Base-by-base conservation (phyloP, 2,888 invertebrate species). In the Hoplodrina blanda region DNA sequence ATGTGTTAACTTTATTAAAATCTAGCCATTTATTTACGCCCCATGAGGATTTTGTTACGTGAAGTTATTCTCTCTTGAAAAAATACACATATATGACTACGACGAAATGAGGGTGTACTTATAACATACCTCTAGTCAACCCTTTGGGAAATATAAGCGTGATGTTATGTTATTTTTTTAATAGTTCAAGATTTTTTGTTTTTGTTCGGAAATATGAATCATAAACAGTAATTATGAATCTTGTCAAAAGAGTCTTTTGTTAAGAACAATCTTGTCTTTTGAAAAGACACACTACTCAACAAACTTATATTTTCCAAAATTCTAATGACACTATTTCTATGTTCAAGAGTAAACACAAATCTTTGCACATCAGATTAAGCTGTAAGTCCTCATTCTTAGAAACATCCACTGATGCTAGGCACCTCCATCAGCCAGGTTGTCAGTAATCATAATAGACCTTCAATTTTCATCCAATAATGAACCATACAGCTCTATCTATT, bases 1-100 rank as follows among this genome's bases (percentile, higher is more conserved):
- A 81, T 85, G 84, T 86, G 88, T 86, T 90, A 90, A 94, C 93
- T 94, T 94, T 94, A 95, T 95, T 94, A 94, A 94, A 93, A 89
- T 85, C 85, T 88, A 83, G 88, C 85, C 68, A 71, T 80, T 80
- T 80, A 74, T 83, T 78, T 74, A 80, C 76, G 52, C 41, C 52
- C 55, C 57, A 46, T 70, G 46, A 46, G 56, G 59, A 69, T 80
- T 68, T 56, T 53, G 25, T 64, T 49, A 62, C 56, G 19, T 57
- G 44, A 17, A 55, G 13, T 20, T 61, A n/a, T 17, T 55, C 4
- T 41, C 8, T 10, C 13, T 41, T 41, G 8, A 41, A 41, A 41
- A 41, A 41, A 41, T 25, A 44, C 1, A 44, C 13, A 2, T 13
- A 44, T 2, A 13, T 44, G 5, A 13, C 17, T 37, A 37, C 8